Evolutionary conservation across 2,113 vertebrate species (phyloP).

Genomic region (Catharus minimus): DNA sequence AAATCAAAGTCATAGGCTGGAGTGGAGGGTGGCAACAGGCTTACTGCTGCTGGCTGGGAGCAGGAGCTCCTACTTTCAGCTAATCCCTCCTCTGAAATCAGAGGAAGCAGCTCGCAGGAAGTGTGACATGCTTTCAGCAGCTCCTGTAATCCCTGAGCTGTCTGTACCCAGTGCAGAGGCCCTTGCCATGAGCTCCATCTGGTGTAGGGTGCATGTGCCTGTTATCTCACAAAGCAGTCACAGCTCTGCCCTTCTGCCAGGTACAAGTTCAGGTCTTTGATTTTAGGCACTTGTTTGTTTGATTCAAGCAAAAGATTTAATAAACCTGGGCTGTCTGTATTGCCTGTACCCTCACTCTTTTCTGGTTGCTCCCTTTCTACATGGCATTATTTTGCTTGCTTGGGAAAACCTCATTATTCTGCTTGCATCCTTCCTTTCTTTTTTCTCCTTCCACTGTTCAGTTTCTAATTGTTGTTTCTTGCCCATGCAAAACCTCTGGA

Average conservation of each 20-base stretch:
- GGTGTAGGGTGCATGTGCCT: not conserved
- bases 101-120: not conserved
- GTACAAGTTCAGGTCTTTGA: not conserved
- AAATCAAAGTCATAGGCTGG: not conserved
- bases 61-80: not conserved
- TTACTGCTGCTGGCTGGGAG: not conserved
- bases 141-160: not conserved
- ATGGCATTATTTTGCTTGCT: not conserved
- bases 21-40: not conserved
- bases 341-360: not conserved
- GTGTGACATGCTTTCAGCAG: not conserved
- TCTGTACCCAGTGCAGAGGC: not conserved
- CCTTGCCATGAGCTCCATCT: not conserved
- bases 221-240: rapidly evolving
- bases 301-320: not conserved
- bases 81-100: not conserved
- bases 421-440: not conserved
- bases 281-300: not conserved
- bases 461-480: not conserved
- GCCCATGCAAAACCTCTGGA: not conserved
- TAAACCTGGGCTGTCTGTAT: not conserved
- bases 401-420: not conserved
- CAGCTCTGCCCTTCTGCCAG: not conserved
- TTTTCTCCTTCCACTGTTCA: not conserved
- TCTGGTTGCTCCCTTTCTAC: not conserved